Evolutionary conservation across 2,888 invertebrate species (phyloP).

Genomic region (Coecobrya sp.): DNA sequence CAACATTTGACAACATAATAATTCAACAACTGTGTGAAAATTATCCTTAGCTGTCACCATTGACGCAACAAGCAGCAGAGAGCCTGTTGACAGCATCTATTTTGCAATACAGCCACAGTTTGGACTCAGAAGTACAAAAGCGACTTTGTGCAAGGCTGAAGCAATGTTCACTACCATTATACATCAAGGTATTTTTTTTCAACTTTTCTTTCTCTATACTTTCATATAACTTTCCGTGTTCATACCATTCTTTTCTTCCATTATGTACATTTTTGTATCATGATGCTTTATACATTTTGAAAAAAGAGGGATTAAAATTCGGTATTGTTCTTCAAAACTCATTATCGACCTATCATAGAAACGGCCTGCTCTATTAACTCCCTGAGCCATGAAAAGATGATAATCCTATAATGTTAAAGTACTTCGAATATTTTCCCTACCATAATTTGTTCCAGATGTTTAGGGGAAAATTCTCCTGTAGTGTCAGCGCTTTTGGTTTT

Average conservation of each 20-base stretch:
- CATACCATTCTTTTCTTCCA: too few species aligned
- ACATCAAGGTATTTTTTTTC: constrained; percentile 90
- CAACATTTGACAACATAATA: too few species aligned
- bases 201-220: background rate
- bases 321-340: too few species aligned
- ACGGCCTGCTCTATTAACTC: too few species aligned
- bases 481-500: background rate
- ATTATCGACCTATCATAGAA: too few species aligned
- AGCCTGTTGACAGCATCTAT: constrained; percentile 89
- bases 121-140: constrained; percentile 90
- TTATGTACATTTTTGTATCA: too few species aligned
- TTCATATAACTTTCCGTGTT: background rate
- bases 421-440: constrained; percentile 55
- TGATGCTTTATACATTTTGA: too few species aligned
- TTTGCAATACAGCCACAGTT: constrained; percentile 90
- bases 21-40: too few species aligned
- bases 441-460: background rate
- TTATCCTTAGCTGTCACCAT: constrained; percentile 88
- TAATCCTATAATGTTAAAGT: constrained; percentile 57
- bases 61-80: constrained; percentile 89
- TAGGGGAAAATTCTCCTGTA: too few species aligned
- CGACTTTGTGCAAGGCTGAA: constrained; percentile 90
- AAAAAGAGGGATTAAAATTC: too few species aligned
- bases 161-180: constrained; percentile 91
- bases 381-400: constrained; percentile 45